Conservation (phyloP, 2,113 vertebrate genomes). For the Oriolus oriolus region DNA sequence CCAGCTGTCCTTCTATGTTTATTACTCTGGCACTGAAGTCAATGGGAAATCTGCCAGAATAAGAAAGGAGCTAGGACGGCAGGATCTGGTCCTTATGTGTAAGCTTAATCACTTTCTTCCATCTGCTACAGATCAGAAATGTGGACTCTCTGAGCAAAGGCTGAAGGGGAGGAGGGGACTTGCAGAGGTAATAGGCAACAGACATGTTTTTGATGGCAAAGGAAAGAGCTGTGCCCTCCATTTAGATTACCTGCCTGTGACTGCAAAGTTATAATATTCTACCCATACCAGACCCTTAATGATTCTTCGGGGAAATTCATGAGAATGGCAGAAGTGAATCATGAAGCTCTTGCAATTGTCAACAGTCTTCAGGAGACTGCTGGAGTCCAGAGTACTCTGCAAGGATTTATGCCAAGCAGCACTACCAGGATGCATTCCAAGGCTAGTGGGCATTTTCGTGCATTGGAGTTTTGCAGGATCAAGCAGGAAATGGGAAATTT, state of each 20-base stretch:
- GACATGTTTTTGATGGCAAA: background rate
- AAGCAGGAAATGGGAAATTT: background rate
- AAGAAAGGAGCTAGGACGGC: background rate
- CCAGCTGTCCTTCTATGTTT: conserved; percentile 21
- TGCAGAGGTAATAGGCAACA: background rate
- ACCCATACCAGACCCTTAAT: background rate
- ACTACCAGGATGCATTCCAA: background rate
- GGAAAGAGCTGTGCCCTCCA: background rate
- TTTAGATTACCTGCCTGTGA: conserved; percentile 4
- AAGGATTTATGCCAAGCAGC: background rate
- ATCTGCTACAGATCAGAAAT: conserved; percentile 44
- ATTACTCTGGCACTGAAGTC: conserved; percentile 35
- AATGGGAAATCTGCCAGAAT: conserved; percentile 19
- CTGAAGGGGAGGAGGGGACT: background rate
- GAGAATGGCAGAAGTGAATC: background rate
- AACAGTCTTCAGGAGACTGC: background rate
- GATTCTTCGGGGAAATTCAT: background rate
- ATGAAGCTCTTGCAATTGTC: background rate
- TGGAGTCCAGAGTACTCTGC: background rate
- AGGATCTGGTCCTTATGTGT: conserved; percentile 15
- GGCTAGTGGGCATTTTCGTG: background rate
- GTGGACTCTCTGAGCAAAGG: background rate
- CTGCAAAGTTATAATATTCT: background rate
- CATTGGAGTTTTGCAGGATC: background rate
- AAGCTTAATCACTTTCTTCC: conserved; percentile 34